These are phyloP conservation scores for Anthonomus grandis DNA, from an alignment of 1,140 invertebrate genomes.

Conservation along the genomic window DNA sequence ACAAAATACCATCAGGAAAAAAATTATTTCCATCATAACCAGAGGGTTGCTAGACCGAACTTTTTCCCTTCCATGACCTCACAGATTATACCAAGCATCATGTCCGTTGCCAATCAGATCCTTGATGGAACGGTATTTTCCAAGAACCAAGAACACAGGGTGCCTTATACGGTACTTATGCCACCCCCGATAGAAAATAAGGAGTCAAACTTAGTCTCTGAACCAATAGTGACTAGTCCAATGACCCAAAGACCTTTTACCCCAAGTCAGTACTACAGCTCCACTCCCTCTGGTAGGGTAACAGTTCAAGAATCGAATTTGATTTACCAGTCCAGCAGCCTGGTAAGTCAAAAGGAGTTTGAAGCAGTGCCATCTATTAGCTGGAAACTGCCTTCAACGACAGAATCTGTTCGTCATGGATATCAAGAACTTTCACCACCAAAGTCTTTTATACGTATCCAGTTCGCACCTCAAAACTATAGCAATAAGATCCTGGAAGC, in stretches of 20 bases:
- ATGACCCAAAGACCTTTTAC: not conserved
- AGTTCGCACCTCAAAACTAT: conserved; percentile 28
- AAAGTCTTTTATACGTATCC: conserved; percentile 29
- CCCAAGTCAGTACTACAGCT: conserved; percentile 15
- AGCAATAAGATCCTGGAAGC: conserved; percentile 28
- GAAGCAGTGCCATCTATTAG: conserved; percentile 35
- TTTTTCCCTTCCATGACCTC: conserved; percentile 31
- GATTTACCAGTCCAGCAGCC: conserved; percentile 59
- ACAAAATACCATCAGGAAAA: conserved; percentile 53
- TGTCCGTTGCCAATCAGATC: conserved; percentile 48
- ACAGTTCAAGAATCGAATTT: conserved; percentile 60
- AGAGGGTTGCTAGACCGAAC: conserved; percentile 37
- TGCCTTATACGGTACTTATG: conserved; percentile 62
- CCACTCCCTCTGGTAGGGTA: conserved; percentile 36
- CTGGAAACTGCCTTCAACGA: conserved; percentile 43
- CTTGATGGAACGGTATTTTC: conserved; percentile 49
- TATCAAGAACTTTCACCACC: conserved; percentile 22
- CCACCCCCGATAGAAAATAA: conserved; percentile 59
- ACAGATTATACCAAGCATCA: conserved; percentile 39
- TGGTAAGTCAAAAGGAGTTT: conserved; percentile 49
- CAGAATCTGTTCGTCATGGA: conserved; percentile 13
- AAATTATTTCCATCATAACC: conserved; percentile 42
- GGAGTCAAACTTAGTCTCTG: conserved; percentile 34
- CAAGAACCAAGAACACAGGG: conserved; percentile 49
- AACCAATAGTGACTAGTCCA: not conserved